Percentiles rank a stretch among this genome's conserved stretches.
Conservation (phyloP, 1,140 invertebrate genomes). For the Pogonognathellus flavescens region DNA sequence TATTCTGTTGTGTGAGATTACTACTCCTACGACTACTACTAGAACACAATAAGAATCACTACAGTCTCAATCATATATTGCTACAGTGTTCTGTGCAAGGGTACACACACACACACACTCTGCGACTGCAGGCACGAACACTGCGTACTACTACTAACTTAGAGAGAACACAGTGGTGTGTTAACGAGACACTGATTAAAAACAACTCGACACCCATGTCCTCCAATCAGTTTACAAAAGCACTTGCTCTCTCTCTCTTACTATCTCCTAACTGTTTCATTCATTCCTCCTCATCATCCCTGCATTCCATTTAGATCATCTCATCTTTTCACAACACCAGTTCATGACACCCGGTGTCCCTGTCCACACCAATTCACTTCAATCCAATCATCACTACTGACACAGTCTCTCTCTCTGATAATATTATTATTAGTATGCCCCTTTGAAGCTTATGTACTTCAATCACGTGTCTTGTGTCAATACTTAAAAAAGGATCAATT, state of each 20-base stretch:
- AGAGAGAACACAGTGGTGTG: neutral
- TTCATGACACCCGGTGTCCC: neutral
- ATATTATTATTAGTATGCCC: no score
- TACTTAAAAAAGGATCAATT: no score
- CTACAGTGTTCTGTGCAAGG: no score
- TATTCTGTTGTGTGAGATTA: neutral
- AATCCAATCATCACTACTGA: conserved; percentile 36
- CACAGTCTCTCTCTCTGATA: conserved; percentile 2
- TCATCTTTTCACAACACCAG: neutral
- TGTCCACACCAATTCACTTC: neutral
- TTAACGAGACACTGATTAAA: conserved; percentile 46
- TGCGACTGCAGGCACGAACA: neutral
- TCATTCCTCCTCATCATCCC: no score
- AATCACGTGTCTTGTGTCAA: no score
- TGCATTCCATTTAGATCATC: neutral
- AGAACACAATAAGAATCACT: no score
- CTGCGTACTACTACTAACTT: neutral
- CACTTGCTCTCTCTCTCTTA: neutral
- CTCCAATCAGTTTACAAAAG: conserved; percentile 12
- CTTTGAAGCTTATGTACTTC: no score
- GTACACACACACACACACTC: neutral
- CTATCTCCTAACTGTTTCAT: neutral
- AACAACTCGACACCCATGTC: conserved; percentile 18
- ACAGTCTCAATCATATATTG: no score
- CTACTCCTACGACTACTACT: no score